phyloP scores from a whole-genome alignment of 2,888 invertebrate genomes.

The Melanotus villosus region DNA sequence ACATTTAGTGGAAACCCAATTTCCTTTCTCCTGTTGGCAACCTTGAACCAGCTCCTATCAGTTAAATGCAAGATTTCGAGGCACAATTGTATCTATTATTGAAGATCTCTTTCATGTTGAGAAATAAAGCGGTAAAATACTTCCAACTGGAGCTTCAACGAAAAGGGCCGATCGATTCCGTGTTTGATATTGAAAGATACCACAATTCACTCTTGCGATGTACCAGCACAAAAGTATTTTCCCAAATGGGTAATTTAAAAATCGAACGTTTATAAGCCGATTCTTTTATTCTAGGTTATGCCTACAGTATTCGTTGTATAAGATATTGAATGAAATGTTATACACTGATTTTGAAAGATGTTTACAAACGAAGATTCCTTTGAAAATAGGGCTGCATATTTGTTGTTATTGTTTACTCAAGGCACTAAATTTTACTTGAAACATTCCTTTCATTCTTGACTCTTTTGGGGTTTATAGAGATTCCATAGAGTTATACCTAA shows the following conservation, averaged over 20 bases:
- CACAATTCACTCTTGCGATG: background rate
- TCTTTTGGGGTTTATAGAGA: no score
- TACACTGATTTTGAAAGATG: no score
- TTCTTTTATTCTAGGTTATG: no score
- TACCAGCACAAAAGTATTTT: conserved; percentile 9
- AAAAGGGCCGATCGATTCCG: conserved; percentile 11
- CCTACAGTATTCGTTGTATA: no score
- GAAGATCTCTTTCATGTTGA: conserved; percentile 18
- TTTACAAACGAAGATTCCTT: no score
- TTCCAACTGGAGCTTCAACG: background rate
- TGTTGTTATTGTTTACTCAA: no score
- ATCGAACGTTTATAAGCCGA: conserved; percentile 10
- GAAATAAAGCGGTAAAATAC: conserved; percentile 19
- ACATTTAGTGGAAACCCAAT: conserved; percentile 3
- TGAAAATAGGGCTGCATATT: no score
- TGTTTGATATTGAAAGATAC: conserved; percentile 17
- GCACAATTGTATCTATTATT: conserved; percentile 31
- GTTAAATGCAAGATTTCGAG: conserved; percentile 1
- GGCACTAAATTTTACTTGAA: no score
- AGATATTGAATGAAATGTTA: no score
- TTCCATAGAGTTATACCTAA: no score
- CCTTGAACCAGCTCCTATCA: background rate
- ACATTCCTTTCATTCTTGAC: no score
- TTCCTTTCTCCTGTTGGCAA: conserved; percentile 7
- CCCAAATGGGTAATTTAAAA: conserved; percentile 31